Evolutionary conservation across 2,797 vertebrate genomes (phyloP), one percentile per base, ranked within the genome.

Genomic region (Lutjanus campechanus): DNA sequence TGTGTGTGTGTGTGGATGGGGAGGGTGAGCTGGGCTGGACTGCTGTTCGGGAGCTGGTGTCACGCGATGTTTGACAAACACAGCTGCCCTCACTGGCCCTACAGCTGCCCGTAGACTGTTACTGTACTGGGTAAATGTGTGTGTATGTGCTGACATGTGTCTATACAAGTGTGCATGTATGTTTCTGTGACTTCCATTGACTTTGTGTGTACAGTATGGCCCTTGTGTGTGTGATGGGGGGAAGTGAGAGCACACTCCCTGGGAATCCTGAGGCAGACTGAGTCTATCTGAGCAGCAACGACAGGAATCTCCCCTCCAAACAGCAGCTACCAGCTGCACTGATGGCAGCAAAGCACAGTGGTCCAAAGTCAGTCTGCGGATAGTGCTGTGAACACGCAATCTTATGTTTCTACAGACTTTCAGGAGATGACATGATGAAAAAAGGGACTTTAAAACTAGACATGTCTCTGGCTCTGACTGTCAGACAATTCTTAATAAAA

Each of bases 51-150:
- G 89, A 93, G 93, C 89, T 29, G 73, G 91, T 94, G 94, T 96
- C 95, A 96, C 94, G 94, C 95, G 70, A 96, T 93, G 92, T 94
- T 94, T 94, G 92, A 92, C 92, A 95, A 95, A 95, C 92, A 95
- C 93, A 93, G 91, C 93, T 94, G 94, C 94, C 92, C 93, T 93
- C 84, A 1, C 60, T 87, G 90, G 90, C 91, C 90, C 85, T 85
- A 73, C 87, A 87, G 90, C 90, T 85, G 90, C 83, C 88, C 81
- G 74, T 22, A 60, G 47, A 82, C 84, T 84, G 51, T 83, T 75
- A 84, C 83, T 89, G 84, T 76, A 74, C 79, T 36, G 41, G 55
- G 29, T 77, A 73, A 89, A 85, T 41, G 65, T 79, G 61, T 71
- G 74, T 50, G 76, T 46, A n/a, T 67, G 56, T 71, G 53, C 8